A percentile compares a stretch with the other conserved stretches of the same genome.
phyloP scores from a whole-genome alignment of 2,797 vertebrate species.

The Manis crassicaudata region DNA sequence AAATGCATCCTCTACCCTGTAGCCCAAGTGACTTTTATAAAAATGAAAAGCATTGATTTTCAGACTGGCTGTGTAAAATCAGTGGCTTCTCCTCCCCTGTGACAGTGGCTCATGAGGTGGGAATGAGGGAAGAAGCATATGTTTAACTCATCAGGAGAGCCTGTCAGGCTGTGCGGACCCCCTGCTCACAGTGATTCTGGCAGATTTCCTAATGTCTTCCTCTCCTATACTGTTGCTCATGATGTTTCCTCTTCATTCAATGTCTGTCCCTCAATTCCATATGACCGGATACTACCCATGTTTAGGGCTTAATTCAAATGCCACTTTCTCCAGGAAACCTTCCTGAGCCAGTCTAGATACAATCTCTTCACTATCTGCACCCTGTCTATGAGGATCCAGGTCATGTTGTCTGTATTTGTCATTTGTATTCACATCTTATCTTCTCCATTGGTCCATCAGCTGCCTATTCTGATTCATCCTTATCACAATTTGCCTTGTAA shows the following conservation, averaged over 20 bases:
- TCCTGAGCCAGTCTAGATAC: background rate
- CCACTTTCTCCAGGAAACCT: background rate
- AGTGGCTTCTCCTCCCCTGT: background rate
- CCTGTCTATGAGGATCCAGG: background rate
- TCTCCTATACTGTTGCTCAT: background rate
- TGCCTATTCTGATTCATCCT: slow-evolving; percentile 22
- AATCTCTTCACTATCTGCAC: background rate
- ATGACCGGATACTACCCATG: background rate
- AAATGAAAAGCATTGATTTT: background rate
- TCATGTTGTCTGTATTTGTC: background rate
- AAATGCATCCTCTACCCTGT: background rate
- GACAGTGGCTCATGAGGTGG: background rate
- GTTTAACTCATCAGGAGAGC: background rate
- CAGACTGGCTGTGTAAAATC: background rate
- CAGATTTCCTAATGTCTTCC: background rate
- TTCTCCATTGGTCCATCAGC: background rate
- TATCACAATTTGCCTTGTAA: background rate
- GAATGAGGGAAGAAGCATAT: background rate
- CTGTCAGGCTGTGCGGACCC: background rate
- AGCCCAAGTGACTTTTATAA: background rate
- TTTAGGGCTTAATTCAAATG: background rate
- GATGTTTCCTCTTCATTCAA: background rate
- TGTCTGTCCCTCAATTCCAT: background rate
- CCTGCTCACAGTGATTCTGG: background rate
- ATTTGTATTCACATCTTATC: background rate